phyloP scores from a whole-genome alignment of 2,113 vertebrate species.

The Takifugu flavidus region DNA sequence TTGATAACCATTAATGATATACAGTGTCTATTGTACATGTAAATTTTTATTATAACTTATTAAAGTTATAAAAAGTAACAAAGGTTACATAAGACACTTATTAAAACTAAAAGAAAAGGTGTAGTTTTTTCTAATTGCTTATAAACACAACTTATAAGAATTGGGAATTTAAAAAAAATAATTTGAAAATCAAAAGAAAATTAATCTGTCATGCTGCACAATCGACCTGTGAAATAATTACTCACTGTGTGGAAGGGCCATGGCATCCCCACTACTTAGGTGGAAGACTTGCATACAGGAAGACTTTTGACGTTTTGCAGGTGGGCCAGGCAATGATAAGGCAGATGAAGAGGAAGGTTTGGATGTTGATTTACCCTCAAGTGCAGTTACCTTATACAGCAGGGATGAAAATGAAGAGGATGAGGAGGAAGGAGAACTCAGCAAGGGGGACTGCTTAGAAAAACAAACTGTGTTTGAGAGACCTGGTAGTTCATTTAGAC shows the following conservation, averaged over 20 bases:
- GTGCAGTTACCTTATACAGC: conserved; percentile 68
- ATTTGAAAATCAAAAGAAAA: neutral
- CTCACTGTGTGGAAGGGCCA: conserved; percentile 74
- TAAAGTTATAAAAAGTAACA: no score
- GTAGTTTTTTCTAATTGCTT: no score
- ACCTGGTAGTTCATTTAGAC: conserved; percentile 38
- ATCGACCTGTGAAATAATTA: conserved; percentile 2
- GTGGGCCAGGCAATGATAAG: conserved; percentile 69
- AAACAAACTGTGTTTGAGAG: conserved; percentile 58
- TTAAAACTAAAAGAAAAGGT: no score
- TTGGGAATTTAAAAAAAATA: neutral
- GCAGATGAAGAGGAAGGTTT: conserved; percentile 76
- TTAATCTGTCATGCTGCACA: no score
- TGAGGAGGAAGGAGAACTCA: conserved; percentile 58
- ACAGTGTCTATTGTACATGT: no score
- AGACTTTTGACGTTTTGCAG: conserved; percentile 78
- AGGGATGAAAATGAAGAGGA: conserved; percentile 62
- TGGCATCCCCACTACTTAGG: conserved; percentile 73
- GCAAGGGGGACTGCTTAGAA: conserved; percentile 62
- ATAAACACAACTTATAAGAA: no score
- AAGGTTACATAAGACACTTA: no score
- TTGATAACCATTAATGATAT: no score
- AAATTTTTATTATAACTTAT: no score
- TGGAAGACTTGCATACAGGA: conserved; percentile 79
- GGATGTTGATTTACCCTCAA: conserved; percentile 53